Evolutionary conservation across 2,113 vertebrate species (phyloP).

Genomic region (Clupea harengus): DNA sequence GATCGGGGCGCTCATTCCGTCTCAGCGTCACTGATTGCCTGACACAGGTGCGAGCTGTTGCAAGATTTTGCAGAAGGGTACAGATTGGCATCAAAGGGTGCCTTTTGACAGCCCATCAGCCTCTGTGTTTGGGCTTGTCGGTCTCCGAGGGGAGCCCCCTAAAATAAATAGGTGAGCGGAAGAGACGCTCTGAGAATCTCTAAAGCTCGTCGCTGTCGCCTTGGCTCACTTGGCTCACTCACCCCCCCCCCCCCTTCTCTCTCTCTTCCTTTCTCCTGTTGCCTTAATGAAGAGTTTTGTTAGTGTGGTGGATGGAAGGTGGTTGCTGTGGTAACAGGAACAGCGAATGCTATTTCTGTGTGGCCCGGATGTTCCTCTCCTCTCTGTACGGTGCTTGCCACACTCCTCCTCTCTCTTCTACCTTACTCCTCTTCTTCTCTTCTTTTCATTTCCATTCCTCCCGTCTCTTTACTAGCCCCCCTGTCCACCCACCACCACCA

Average conservation of each 20-base stretch:
- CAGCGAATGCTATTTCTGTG: conserved; percentile 22
- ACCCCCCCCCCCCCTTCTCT: conserved; percentile 19
- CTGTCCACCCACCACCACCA: background rate
- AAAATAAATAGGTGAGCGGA: conserved; percentile 1
- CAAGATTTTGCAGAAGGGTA: no score
- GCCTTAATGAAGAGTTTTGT: conserved; percentile 52
- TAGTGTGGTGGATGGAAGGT: conserved; percentile 34
- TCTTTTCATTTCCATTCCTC: background rate
- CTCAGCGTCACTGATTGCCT: no score
- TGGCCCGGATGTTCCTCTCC: background rate
- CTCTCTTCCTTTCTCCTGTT: conserved; percentile 1
- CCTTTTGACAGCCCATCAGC: no score
- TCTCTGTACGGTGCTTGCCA: background rate
- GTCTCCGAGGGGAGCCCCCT: background rate
- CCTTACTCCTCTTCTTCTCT: background rate
- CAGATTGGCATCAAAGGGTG: no score
- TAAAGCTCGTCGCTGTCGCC: conserved; percentile 32
- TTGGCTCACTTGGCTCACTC: background rate
- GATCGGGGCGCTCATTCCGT: no score
- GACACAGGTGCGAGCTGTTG: no score
- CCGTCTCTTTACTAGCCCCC: background rate
- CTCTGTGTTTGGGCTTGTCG: conserved; percentile 8
- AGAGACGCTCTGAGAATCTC: conserved; percentile 16
- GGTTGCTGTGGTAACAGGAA: conserved; percentile 60
- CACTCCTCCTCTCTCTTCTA: background rate